Base-by-base conservation (phyloP, 2,888 invertebrate species). In the Selenia dentaria region DNA sequence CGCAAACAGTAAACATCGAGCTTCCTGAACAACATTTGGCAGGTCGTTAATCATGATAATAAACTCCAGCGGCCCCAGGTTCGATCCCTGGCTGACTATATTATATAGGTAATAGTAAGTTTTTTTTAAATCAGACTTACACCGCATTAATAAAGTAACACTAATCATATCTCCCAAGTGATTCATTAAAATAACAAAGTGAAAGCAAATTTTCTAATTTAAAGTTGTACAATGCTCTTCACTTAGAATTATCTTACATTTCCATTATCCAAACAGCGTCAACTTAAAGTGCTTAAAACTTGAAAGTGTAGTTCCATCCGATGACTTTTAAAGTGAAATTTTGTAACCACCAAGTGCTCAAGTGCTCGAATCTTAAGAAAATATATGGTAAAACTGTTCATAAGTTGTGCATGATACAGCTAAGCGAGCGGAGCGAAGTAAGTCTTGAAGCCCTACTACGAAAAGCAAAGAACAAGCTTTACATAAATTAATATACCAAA, bases 331-430 rank as follows among this genome's bases (percentile, higher is more conserved):
- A 58, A 57, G 52, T 54, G 41, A 54, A 59, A 43, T 55, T 51
- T 57, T 37, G 45, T 47, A 47, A 55, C 57, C 40, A 40, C 25
- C 38, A 42, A 51, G 40, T 40, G 46, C 36, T 22, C 38, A 44
- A 51, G 36, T 37, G 44, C 51, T 43, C 39, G 45, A 50, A 49
- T 57, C 48, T 51, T 51, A 54, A 51, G 51, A 55, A 54, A 57
- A 53, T 63, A 54, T 69, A 64, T 67, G 65, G 54, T 62, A 59
- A 69, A 63, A 57, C 39, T 47, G 57, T 62, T 58, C 60, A 64
- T 60, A 61, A 60, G 59, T 64, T 60, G 57, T 44, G 50, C 54
- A 51, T 63, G 64, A 61, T 59, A 60, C 57, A 41, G 39, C 42
- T 51, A 51, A 54, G 51, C 51, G 49, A 54, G 57, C 51, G 46